Conservation (phyloP, 2,888 invertebrate genomes). For the Ceraclea dissimilis region DNA sequence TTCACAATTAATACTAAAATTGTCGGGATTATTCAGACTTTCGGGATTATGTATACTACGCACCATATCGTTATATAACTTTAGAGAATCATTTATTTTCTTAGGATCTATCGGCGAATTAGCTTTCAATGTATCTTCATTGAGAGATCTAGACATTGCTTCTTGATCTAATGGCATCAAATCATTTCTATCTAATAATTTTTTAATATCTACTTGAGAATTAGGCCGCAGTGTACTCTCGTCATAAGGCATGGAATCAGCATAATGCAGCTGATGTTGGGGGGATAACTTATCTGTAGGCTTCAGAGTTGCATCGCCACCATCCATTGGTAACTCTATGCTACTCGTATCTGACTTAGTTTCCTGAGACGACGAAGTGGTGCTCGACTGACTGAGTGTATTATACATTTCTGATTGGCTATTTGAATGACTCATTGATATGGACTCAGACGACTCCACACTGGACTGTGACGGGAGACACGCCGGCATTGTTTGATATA, state of each 20-base stretch:
- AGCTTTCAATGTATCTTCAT: slow-evolving; percentile 36
- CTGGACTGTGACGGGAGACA: slow-evolving; percentile 50
- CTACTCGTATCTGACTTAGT: slow-evolving; percentile 11
- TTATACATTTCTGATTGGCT: slow-evolving; percentile 19
- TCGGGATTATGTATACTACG: slow-evolving; percentile 42
- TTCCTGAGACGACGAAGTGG: slow-evolving; percentile 17
- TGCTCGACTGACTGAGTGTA: slow-evolving; percentile 20
- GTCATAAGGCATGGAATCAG: slow-evolving; percentile 17
- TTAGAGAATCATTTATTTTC: slow-evolving; percentile 40
- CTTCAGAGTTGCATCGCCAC: slow-evolving; percentile 20
- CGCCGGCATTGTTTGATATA: slow-evolving; percentile 65
- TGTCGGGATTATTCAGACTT: slow-evolving; percentile 27
- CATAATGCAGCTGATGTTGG: slow-evolving; percentile 15
- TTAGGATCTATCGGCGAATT: slow-evolving; percentile 43
- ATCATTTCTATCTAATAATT: slow-evolving; percentile 24
- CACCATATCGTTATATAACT: slow-evolving; percentile 37
- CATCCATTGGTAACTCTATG: slow-evolving; percentile 12
- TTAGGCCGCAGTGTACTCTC: slow-evolving; percentile 22
- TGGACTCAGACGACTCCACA: slow-evolving; percentile 26
- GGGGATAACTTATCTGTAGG: slow-evolving; percentile 19
- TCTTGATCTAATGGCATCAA: slow-evolving; percentile 28
- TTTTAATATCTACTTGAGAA: slow-evolving; percentile 22
- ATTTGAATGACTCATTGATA: slow-evolving; percentile 21
- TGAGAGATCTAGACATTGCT: slow-evolving; percentile 32
- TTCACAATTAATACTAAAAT: slow-evolving; percentile 24